A percentile compares a stretch with the other conserved stretches of the same genome.
Conservation (phyloP, 2,797 vertebrate species). For the Spondyliosoma cantharus region DNA sequence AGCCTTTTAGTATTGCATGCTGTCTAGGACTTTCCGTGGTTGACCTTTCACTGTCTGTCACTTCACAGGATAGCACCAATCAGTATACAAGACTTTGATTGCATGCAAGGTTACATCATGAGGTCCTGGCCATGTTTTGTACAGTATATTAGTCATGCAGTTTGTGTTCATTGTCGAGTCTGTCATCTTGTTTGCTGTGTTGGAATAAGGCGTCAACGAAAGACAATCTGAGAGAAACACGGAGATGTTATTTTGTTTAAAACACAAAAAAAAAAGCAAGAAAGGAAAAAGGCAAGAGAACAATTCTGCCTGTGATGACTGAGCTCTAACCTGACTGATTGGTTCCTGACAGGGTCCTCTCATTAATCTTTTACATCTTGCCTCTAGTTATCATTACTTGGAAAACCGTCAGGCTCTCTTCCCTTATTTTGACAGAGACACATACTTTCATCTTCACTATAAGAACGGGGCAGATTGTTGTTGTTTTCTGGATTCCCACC, state of each 20-base stretch:
- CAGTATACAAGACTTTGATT: conserved; percentile 40
- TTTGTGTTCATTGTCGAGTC: conserved; percentile 21
- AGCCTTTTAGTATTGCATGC: conserved; percentile 70
- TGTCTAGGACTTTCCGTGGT: conserved; percentile 66
- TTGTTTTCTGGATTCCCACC: conserved; percentile 61
- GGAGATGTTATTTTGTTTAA: neutral
- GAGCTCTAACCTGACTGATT: conserved; percentile 61
- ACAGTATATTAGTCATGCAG: conserved; percentile 34
- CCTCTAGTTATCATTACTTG: conserved; percentile 68
- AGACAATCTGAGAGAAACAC: conserved; percentile 24
- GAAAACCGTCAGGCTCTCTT: conserved; percentile 57
- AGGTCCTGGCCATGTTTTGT: conserved; percentile 20
- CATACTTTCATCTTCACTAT: conserved; percentile 69
- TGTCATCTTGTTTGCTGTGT: conserved; percentile 35
- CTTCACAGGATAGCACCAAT: conserved; percentile 59
- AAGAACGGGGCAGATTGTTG: conserved; percentile 42
- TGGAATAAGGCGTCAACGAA: conserved; percentile 11
- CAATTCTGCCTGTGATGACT: conserved; percentile 39
- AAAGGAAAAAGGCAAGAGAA: conserved; percentile 25
- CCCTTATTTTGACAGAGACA: conserved; percentile 63
- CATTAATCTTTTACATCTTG: conserved; percentile 71
- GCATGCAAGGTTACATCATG: conserved; percentile 57
- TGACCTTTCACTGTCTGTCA: conserved; percentile 78
- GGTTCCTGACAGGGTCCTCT: conserved; percentile 55
- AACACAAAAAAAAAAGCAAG: conserved; percentile 21